Base-by-base conservation (phyloP, 2,113 vertebrate species). In the Rhombomys opimus region DNA sequence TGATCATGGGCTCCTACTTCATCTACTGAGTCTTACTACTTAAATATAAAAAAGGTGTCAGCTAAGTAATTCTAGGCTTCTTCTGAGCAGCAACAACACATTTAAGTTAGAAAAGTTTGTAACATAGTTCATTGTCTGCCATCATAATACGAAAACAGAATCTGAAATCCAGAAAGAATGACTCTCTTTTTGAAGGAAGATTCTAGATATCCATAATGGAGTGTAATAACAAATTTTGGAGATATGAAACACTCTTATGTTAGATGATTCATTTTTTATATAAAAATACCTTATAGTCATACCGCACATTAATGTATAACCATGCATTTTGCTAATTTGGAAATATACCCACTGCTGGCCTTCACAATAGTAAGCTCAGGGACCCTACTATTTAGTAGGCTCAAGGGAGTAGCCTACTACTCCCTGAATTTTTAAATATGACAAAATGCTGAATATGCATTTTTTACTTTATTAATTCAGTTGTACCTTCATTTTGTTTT, bases 371-470 rank as follows among this genome's bases (percentile, higher is more conserved):
- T 46, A 46, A 46, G 46, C 46, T 46, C 4, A 46, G 46, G 46
- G 46, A 46, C 3, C 46, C 46, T 46, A 46, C 46, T 46, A 46
- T 46, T 46, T 46, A 46, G 46, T 46, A 46, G 46, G 46, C 46
- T 46, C 46, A 46, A 46, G 46, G 46, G 30, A 41, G 18, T 68
- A 76, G 17, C 3, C 4, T 82, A 77, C 1, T 46, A 46, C 46
- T 46, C 46, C 46, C 46, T 87, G 11, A 17, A 86, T 85, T 96
- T 96, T 93, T 86, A 59, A 77, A 81, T 96, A 38, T 38, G 50
- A 91, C 61, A 81, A 88, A 89, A 32, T 84, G 23, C 12, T 72
- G 20, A 11, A 89, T 92, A 77, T 63, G 52, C 0, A 63, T 92
- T 86, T 63, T 89, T 87, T n/a, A 86, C 30, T 89, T 88, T 41